Percentiles rank a stretch among this genome's conserved stretches.
Conservation (phyloP, 2,888 invertebrate genomes). For the Synanthedon myopaeformis region DNA sequence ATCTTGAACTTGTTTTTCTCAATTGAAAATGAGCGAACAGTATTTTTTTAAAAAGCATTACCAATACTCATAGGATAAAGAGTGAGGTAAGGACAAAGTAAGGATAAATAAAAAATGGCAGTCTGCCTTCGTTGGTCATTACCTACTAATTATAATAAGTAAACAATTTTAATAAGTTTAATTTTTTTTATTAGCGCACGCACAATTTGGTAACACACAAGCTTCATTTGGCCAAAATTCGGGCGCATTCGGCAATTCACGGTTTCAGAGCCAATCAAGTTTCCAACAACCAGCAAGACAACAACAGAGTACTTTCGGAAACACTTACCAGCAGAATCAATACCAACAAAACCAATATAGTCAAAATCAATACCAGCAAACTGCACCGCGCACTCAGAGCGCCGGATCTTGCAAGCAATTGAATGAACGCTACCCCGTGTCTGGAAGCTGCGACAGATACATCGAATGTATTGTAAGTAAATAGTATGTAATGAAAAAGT, state of each 20-base stretch:
- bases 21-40: too few relatives aligned
- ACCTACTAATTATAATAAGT: not conserved
- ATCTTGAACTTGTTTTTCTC: too few relatives aligned
- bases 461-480: constrained; percentile 73
- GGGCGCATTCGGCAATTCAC: constrained; percentile 4
- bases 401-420: constrained; percentile 71
- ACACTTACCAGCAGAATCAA: constrained; percentile 7
- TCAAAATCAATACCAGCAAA: constrained; percentile 17
- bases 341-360: constrained; percentile 14
- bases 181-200: constrained; percentile 22
- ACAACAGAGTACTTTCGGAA: constrained; percentile 3
- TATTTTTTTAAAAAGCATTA: too few relatives aligned
- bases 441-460: constrained; percentile 81
- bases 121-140: too few relatives aligned
- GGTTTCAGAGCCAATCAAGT: constrained; percentile 3
- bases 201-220: constrained; percentile 23
- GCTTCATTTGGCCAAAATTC: not conserved
- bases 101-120: too few relatives aligned
- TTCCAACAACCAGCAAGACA: constrained; percentile 2
- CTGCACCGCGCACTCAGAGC: constrained; percentile 13
- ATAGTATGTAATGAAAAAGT: too few relatives aligned
- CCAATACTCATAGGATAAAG: too few relatives aligned
- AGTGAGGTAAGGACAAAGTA: too few relatives aligned
- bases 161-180: not conserved
- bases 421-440: constrained; percentile 76